These are phyloP conservation scores for Melanotaenia nigrans DNA, from an alignment of 2,797 vertebrate species.

Conservation along the genomic window DNA sequence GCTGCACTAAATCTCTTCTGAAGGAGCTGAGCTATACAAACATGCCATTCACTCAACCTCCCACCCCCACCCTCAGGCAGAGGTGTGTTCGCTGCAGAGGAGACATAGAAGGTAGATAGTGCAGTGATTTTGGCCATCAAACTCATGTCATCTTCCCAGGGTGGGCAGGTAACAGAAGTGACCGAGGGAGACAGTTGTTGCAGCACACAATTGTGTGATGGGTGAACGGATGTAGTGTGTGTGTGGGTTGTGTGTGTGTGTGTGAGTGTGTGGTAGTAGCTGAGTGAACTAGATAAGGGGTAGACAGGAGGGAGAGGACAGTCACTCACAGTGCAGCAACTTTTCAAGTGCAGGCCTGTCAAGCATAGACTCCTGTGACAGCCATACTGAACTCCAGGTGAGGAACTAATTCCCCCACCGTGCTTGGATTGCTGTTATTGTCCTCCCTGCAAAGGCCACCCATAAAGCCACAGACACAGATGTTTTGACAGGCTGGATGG, in stretches of 20 bases:
- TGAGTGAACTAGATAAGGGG: constrained; percentile 70
- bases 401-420: constrained; percentile 72
- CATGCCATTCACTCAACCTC: constrained; percentile 58
- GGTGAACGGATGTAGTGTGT: constrained; percentile 48
- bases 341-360: constrained; percentile 80
- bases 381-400: constrained; percentile 75
- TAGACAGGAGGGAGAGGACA: constrained; percentile 71
- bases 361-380: constrained; percentile 78
- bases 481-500: constrained; percentile 45
- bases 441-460: constrained; percentile 64
- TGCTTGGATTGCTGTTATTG: constrained; percentile 78
- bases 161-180: constrained; percentile 74
- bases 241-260: constrained; percentile 32
- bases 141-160: constrained; percentile 75
- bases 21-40: constrained; percentile 71
- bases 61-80: constrained; percentile 30
- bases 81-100: constrained; percentile 53
- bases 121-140: constrained; percentile 79
- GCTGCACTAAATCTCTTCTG: constrained; percentile 65
- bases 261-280: constrained; percentile 49
- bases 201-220: constrained; percentile 63
- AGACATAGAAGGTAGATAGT: constrained; percentile 67
- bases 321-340: constrained; percentile 76
- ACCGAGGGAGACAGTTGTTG: constrained; percentile 73
- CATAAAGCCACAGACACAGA: constrained; percentile 46